A percentile compares a stretch with the other conserved stretches of the same genome.
Conservation (phyloP, 2,797 vertebrate genomes). For the Eurystomus glaucurus region DNA sequence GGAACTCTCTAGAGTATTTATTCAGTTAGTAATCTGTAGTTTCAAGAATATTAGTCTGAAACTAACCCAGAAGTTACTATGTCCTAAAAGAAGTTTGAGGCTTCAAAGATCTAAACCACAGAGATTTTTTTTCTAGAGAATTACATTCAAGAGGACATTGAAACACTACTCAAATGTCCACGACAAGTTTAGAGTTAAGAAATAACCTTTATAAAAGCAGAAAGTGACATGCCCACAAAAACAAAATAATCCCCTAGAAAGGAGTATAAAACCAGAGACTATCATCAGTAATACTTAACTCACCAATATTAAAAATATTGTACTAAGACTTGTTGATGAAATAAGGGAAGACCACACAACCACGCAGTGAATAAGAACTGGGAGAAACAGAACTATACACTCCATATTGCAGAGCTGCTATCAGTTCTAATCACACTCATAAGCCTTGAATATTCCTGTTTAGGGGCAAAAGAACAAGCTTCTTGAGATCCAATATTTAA, state of each 20-base stretch:
- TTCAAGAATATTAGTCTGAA: not conserved
- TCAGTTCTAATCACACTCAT: not conserved
- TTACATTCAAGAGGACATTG: not conserved
- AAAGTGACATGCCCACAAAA: not conserved
- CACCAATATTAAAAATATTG: not conserved
- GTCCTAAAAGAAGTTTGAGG: not conserved
- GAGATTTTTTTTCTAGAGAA: not conserved
- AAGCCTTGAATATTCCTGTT: not conserved
- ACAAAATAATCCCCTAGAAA: not conserved
- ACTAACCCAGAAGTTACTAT: not conserved
- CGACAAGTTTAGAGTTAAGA: not conserved
- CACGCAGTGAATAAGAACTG: not conserved
- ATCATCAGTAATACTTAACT: not conserved
- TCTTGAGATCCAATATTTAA: not conserved
- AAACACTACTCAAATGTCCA: not conserved
- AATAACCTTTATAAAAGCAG: not conserved
- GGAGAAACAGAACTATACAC: not conserved
- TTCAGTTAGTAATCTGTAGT: not conserved
- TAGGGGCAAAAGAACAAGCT: not conserved
- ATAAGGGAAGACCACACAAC: not conserved
- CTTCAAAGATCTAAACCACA: not conserved
- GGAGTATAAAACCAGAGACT: not conserved
- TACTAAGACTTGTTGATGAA: not conserved
- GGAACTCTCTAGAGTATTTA: not conserved
- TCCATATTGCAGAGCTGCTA: not conserved